Evolutionary conservation across 2,888 invertebrate genomes (phyloP).

Genomic region (Furcula furcula): DNA sequence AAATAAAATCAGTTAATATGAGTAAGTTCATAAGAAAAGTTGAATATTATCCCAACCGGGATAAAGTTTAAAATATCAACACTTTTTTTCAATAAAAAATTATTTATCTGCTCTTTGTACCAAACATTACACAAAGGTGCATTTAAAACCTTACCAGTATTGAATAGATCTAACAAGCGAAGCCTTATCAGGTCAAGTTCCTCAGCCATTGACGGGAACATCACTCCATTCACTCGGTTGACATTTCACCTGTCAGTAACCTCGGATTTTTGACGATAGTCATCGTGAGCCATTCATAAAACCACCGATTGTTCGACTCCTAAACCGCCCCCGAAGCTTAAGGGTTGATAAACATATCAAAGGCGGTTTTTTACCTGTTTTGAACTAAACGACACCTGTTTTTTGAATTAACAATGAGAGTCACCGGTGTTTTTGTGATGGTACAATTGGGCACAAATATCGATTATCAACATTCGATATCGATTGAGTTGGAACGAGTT

Average conservation of each 20-base stretch:
- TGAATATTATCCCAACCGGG: too few relatives aligned
- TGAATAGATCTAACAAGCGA: conserved; percentile 19
- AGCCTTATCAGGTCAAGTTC: conserved; percentile 67
- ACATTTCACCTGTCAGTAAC: conserved; percentile 80
- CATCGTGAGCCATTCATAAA: conserved; percentile 70
- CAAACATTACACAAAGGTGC: conserved; percentile 37
- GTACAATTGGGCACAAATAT: conserved; percentile 66
- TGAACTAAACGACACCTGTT: conserved; percentile 63
- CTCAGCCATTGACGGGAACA: conserved; percentile 41
- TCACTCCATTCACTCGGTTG: conserved; percentile 63
- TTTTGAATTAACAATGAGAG: conserved; percentile 56
- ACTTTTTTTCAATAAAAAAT: too few relatives aligned
- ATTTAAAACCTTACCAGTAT: conserved; percentile 42
- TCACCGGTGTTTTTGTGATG: conserved; percentile 58
- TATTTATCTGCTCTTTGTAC: conserved; percentile 24
- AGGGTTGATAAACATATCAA: conserved; percentile 81
- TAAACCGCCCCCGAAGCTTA: conserved; percentile 70
- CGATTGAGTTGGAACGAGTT: conserved; percentile 50
- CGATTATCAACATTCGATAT: conserved; percentile 68
- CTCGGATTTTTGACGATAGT: conserved; percentile 66
- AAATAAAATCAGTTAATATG: too few relatives aligned
- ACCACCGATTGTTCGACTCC: conserved; percentile 60
- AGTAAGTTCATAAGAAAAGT: too few relatives aligned
- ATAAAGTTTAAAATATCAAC: too few relatives aligned
- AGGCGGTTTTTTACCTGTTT: conserved; percentile 50